phyloP scores from a whole-genome alignment of 2,797 vertebrate species.

The Chloroceryle inda region DNA sequence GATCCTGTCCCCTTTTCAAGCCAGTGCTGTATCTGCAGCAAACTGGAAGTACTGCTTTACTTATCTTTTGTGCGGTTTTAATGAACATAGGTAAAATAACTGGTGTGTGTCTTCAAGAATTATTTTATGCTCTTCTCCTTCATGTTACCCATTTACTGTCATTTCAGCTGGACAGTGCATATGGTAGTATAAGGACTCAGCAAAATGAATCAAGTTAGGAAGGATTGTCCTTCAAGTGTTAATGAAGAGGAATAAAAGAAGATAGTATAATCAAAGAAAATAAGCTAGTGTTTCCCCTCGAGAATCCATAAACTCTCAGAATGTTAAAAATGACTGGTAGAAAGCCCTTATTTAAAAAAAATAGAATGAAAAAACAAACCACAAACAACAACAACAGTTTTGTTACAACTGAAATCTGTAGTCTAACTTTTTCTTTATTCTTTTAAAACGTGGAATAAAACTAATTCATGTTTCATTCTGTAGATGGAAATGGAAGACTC shows the following conservation, averaged over 20 bases:
- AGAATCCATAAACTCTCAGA: not conserved
- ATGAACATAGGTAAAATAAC: not conserved
- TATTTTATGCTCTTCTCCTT: not conserved
- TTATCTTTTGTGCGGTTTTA: not conserved
- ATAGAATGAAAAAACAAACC: no score
- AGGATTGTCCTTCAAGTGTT: not conserved
- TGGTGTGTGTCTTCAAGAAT: not conserved
- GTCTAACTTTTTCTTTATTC: not conserved
- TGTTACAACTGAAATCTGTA: not conserved
- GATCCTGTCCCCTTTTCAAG: not conserved
- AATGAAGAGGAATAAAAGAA: not conserved
- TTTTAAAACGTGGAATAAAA: not conserved
- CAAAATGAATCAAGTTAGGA: not conserved
- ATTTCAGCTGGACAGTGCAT: not conserved
- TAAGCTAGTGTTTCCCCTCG: not conserved
- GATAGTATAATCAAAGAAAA: not conserved
- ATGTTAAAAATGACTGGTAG: not conserved
- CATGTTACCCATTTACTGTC: not conserved
- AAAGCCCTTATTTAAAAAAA: not conserved
- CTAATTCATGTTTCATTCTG: not conserved
- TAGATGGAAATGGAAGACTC: slow-evolving; percentile 66
- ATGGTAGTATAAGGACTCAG: not conserved
- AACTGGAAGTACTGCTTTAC: not conserved
- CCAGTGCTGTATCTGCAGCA: not conserved
- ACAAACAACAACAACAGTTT: not conserved